These are phyloP conservation scores for Trachelus stipa DNA, from an alignment of 2,888 invertebrate genomes.

Conservation along the genomic window DNA sequence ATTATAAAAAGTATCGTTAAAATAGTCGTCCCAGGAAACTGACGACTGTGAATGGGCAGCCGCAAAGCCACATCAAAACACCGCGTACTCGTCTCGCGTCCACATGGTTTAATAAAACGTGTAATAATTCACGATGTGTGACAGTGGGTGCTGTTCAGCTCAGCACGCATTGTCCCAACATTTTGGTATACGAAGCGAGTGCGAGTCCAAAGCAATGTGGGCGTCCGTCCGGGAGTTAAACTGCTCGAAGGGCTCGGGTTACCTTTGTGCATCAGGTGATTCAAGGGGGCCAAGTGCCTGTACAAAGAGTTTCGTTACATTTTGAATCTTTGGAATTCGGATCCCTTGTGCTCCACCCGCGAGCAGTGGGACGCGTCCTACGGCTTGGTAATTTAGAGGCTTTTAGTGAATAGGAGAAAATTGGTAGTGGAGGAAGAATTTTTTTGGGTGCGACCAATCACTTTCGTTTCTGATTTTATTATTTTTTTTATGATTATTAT, in stretches of 20 bases:
- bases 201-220: slow-evolving; percentile 29
- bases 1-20: not conserved
- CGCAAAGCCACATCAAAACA: slow-evolving; percentile 31
- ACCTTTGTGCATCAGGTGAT: slow-evolving; percentile 31
- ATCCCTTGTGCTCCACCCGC: slow-evolving; percentile 10
- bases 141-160: slow-evolving; percentile 51
- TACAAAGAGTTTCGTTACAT: slow-evolving; percentile 24
- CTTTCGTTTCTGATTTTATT: not conserved
- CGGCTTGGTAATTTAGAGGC: not conserved
- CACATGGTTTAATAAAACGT: slow-evolving; percentile 51
- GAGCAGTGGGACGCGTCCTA: not conserved
- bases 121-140: slow-evolving; percentile 52
- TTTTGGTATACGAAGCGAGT: slow-evolving; percentile 10
- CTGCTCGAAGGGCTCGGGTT: slow-evolving; percentile 22
- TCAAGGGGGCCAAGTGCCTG: slow-evolving; percentile 18
- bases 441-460: not conserved
- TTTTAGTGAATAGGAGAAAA: not conserved
- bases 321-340: slow-evolving; percentile 21
- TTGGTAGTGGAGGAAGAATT: not conserved
- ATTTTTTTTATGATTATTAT: not conserved
- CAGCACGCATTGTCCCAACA: slow-evolving; percentile 50
- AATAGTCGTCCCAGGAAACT: not conserved
- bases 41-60: not conserved
- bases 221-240: slow-evolving; percentile 39
- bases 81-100: slow-evolving; percentile 29